These are phyloP conservation scores for Stichopus horrens DNA, from an alignment of 53 echinoderm and acorn worm species.

Conservation along the genomic window DNA sequence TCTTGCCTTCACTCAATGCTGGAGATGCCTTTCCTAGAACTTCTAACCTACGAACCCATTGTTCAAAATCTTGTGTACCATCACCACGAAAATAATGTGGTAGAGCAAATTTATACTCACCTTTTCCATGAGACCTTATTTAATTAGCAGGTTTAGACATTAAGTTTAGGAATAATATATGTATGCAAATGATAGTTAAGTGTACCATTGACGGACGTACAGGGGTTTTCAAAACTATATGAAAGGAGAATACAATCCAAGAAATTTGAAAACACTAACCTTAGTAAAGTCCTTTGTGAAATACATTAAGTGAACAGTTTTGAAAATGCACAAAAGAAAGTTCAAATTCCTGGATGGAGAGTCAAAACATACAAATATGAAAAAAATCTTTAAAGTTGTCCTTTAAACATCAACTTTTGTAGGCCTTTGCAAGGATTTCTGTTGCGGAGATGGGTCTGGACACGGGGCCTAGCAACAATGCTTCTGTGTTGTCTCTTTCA, in stretches of 20 bases:
- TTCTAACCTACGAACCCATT: not conserved
- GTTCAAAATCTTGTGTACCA: not conserved
- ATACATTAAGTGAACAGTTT: too few species aligned
- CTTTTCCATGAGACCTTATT: not conserved
- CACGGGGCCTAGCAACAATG: too few species aligned
- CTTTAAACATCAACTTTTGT: not conserved
- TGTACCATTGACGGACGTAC: not conserved
- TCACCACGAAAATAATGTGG: not conserved
- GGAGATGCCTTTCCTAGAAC: not conserved
- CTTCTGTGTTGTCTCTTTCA: too few species aligned
- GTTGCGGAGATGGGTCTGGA: not conserved
- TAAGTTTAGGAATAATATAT: not conserved
- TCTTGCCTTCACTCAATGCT: not conserved
- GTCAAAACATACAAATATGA: too few species aligned
- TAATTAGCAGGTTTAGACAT: not conserved
- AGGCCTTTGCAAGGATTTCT: not conserved
- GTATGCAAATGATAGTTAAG: not conserved
- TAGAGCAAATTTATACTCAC: not conserved
- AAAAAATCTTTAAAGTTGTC: not conserved
- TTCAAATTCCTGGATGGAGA: too few species aligned
- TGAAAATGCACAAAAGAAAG: too few species aligned
- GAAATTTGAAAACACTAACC: too few species aligned
- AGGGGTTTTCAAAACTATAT: not conserved
- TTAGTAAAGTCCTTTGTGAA: too few species aligned
- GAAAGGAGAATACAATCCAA: not conserved